Evolutionary conservation across 2,797 vertebrate genomes (phyloP).

Genomic region (Lateolabrax maculatus): DNA sequence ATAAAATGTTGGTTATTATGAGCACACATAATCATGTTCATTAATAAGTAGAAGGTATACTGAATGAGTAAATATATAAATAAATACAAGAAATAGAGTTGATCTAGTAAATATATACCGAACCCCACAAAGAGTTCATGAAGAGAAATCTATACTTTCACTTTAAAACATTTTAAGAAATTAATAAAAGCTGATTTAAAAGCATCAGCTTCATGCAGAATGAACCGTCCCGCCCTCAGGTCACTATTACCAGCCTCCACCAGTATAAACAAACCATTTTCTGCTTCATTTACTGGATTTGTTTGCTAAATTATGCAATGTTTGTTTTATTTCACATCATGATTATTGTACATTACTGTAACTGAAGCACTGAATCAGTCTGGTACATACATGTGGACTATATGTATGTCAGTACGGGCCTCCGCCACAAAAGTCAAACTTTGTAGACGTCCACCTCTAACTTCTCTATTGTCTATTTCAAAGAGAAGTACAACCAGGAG

Average conservation of each 20-base stretch:
- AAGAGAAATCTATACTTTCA: background rate
- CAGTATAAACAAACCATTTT: constrained; percentile 9
- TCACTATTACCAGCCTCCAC: constrained; percentile 4
- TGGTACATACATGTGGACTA: too few species aligned
- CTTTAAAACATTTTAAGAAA: background rate
- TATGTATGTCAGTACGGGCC: background rate
- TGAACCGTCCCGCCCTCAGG: background rate
- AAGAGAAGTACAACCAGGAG: background rate
- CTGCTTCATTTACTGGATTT: background rate
- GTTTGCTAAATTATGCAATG: background rate
- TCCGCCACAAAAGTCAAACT: background rate
- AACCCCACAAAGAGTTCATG: background rate
- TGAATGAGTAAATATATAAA: background rate
- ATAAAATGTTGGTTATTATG: background rate
- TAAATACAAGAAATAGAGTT: background rate
- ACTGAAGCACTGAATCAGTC: background rate
- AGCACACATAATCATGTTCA: background rate
- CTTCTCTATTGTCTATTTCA: background rate
- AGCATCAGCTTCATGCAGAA: background rate
- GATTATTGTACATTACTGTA: background rate
- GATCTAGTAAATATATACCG: background rate
- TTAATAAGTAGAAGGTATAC: background rate
- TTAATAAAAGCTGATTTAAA: background rate
- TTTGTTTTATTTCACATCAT: background rate
- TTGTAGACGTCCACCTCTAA: background rate